Conservation (phyloP, 2,797 vertebrate species). For the Periparus ater region DNA sequence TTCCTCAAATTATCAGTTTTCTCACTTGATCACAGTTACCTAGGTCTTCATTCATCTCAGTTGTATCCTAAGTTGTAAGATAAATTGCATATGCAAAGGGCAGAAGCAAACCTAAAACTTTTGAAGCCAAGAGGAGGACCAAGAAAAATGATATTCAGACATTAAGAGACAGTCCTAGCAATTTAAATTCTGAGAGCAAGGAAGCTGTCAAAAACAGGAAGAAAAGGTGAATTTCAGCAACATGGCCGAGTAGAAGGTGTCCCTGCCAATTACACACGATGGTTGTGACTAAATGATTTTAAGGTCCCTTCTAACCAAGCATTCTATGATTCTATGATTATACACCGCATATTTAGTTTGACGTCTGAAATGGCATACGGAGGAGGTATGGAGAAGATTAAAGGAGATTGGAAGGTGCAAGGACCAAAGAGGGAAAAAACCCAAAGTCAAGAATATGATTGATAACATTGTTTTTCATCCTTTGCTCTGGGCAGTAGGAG, state of each 20-base stretch:
- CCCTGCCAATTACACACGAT: background rate
- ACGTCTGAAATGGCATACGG: background rate
- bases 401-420: background rate
- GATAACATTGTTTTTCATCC: background rate
- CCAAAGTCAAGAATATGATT: background rate
- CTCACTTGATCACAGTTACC: conserved; percentile 3
- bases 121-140: background rate
- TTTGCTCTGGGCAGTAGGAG: background rate
- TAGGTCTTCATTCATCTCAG: conserved; percentile 26
- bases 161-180: background rate
- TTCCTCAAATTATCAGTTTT: conserved; percentile 45
- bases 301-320: background rate
- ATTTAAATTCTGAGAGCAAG: background rate
- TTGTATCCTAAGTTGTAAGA: background rate
- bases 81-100: background rate
- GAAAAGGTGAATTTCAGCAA: background rate
- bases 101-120: background rate
- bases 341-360: background rate
- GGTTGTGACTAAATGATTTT: background rate
- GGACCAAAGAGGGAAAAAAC: background rate
- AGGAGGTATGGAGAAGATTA: background rate
- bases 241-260: background rate
- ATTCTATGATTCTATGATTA: background rate
- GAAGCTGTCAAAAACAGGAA: background rate
- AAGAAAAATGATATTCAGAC: background rate